Base-by-base conservation (phyloP, 2,888 invertebrate genomes). In the Geotrupes spiniger region DNA sequence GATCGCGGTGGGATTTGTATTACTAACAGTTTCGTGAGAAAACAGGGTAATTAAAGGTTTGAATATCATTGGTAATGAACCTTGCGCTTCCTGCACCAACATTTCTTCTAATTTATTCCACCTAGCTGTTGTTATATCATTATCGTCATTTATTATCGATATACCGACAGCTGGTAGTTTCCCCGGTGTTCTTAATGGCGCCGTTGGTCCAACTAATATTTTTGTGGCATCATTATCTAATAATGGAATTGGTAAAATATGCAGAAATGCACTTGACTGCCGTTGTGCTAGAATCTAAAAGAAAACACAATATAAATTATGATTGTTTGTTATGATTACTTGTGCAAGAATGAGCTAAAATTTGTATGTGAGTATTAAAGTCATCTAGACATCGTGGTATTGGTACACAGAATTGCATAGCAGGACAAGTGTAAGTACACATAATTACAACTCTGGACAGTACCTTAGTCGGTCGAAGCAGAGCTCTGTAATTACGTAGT, bases 91-190 rank as follows among this genome's bases (percentile, higher is more conserved):
- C 51, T 84, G 81, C 4, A 89, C 76, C 15, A 90, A 68, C 74
- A 86, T 83, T 72, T 91, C 87, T 68, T 92, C 92, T 25, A 92
- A 76, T 64, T 83, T 84, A 48, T 77, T 76, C 90, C 90, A 91
- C 56, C 78, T 77, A 39, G 57, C 60, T 31, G 58, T 61, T 11
- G 59, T 36, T 31, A 55, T 52, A 11, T 56, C 15, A 48, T 72
- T 70, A 38, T 68, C 63, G 16, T 61, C 56, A 33, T 63, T 61
- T 15, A 68, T 64, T 45, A 74, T 69, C 16, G 71, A 63, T n/a
- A 78, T 71, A 2, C 80, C 80, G 11, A 76, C 61, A 33, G 82
- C 82, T 14, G 79, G 74, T 36, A 72, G 66, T 51, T 80, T 78
- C n/a, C 79, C 76, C 16, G 81, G 77, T 15, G 78, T 74, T 5